phyloP scores from a whole-genome alignment of 2,113 vertebrate genomes.

The Aix galericulata region DNA sequence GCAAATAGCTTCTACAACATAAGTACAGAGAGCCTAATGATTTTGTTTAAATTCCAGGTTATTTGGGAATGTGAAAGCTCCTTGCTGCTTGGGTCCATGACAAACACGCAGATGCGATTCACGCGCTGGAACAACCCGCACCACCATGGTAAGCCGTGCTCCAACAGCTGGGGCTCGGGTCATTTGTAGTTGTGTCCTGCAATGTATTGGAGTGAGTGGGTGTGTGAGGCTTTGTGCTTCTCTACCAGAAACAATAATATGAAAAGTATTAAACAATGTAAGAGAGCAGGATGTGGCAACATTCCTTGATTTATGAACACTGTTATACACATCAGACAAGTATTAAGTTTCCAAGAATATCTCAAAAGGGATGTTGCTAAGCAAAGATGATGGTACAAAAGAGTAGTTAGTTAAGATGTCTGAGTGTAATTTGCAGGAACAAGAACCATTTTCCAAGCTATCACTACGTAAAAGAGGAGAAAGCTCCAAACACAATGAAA shows the following conservation, averaged over 20 bases:
- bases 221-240: background rate
- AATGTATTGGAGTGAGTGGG: background rate
- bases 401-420: background rate
- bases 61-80: constrained; percentile 24
- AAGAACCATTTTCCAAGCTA: background rate
- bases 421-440: background rate
- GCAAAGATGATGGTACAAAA: background rate
- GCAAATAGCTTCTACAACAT: background rate
- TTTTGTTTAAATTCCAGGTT: constrained; percentile 49
- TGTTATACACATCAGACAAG: background rate
- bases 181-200: background rate
- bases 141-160: constrained; percentile 41
- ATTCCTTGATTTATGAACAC: background rate
- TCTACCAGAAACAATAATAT: background rate
- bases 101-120: background rate
- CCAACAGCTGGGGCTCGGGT: background rate
- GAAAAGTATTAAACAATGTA: background rate
- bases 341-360: constrained; percentile 6
- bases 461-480: background rate
- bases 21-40: background rate
- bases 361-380: constrained; percentile 3
- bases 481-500: background rate
- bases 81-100: constrained; percentile 17
- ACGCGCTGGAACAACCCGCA: background rate
- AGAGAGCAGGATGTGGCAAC: background rate